These are phyloP conservation scores for Malurus alboscapulatus DNA, from an alignment of 2,113 vertebrate genomes.

Conservation along the genomic window DNA sequence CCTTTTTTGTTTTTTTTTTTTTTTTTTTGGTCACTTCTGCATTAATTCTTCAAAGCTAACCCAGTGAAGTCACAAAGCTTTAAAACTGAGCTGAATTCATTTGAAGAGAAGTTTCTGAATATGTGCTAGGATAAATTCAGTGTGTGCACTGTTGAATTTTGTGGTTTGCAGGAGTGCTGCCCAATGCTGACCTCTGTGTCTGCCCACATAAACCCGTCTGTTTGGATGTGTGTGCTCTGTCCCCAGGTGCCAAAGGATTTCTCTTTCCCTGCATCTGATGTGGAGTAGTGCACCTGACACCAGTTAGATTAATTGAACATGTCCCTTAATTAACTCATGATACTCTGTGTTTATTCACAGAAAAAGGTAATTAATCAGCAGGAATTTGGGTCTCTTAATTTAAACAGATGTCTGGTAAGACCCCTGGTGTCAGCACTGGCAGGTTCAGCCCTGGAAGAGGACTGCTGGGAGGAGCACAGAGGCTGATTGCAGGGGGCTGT, in stretches of 20 bases:
- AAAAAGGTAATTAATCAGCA: constrained; percentile 22
- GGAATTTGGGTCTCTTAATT: constrained; percentile 32
- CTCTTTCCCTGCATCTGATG: not conserved
- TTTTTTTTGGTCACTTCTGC: not conserved
- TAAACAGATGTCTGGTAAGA: constrained; percentile 23
- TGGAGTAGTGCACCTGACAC: not conserved
- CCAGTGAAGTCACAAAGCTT: not conserved
- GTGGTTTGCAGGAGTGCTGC: not conserved
- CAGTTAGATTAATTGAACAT: constrained; percentile 24
- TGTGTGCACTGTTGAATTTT: not conserved
- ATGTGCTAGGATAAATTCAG: not conserved
- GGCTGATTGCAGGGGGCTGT: not conserved
- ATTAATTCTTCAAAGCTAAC: not conserved
- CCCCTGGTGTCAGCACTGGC: not conserved
- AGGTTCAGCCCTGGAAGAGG: not conserved
- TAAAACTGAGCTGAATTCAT: not conserved
- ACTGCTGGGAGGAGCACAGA: not conserved
- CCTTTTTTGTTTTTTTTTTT: not conserved
- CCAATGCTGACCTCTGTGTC: not conserved
- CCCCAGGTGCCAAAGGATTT: not conserved
- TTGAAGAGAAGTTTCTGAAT: not conserved
- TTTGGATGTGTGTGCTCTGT: not conserved
- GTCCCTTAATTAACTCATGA: constrained; percentile 38
- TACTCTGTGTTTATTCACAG: constrained; percentile 45
- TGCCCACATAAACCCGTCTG: not conserved